phyloP scores from a whole-genome alignment of 2,113 vertebrate species.

The Oryzias celebensis region DNA sequence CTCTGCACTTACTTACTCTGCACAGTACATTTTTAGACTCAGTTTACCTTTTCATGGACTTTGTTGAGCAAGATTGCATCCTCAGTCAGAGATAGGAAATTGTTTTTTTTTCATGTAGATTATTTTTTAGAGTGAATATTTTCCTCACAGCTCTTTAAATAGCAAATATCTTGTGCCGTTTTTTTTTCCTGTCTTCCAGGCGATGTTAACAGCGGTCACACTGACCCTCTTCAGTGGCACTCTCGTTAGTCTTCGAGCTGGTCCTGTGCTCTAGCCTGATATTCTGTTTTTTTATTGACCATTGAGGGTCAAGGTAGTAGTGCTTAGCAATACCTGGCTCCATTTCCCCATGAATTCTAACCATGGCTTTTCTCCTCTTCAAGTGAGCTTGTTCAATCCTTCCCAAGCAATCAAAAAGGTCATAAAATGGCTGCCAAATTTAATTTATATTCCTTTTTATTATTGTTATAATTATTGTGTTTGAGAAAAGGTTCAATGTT shows the following conservation, averaged over 20 bases:
- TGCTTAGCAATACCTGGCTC: constrained; percentile 10
- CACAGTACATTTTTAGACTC: constrained; percentile 50
- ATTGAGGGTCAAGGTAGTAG: constrained; percentile 21
- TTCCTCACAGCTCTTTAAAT: constrained; percentile 37
- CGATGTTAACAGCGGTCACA: constrained; percentile 8
- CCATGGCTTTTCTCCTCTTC: constrained; percentile 38
- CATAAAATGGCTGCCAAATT: constrained; percentile 79
- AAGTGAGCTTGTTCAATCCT: constrained; percentile 39
- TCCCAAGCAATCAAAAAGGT: constrained; percentile 60
- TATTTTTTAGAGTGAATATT: constrained; percentile 31
- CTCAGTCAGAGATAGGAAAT: constrained; percentile 43
- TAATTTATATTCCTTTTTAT: constrained; percentile 69
- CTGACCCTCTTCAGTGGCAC: constrained; percentile 17
- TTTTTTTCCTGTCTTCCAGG: constrained; percentile 23
- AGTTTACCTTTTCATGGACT: constrained; percentile 35
- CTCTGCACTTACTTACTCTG: constrained; percentile 43
- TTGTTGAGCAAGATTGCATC: constrained; percentile 38
- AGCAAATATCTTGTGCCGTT: constrained; percentile 30
- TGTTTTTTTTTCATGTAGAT: constrained; percentile 27
- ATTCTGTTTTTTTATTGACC: constrained; percentile 19
- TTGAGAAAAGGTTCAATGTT: constrained; percentile 68
- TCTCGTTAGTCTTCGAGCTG: constrained; percentile 21
- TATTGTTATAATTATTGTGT: constrained; percentile 53
- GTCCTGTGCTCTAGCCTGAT: constrained; percentile 14
- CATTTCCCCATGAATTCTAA: constrained; percentile 35